Base-by-base conservation (phyloP, 2,797 vertebrate species). In the Melopsittacus undulatus region DNA sequence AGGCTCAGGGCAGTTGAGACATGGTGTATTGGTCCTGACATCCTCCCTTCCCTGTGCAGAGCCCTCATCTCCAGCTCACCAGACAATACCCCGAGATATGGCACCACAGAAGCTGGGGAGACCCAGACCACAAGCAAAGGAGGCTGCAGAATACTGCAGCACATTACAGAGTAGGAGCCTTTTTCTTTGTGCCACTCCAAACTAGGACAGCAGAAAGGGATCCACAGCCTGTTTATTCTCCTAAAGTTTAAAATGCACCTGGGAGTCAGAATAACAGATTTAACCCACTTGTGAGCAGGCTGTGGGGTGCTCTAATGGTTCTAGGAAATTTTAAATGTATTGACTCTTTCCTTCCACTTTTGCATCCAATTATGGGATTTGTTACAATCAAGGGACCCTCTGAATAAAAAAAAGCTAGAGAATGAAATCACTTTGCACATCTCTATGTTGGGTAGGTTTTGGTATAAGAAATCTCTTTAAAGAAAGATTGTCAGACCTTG, bases 401-500 rank as follows among this genome's bases (percentile, higher is more conserved):
- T 75, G 56, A 82, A 66, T 45, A 27, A 62, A 85, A 69, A 88
- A 40, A 73, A 54, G 24, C 22, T 36, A 40, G 30, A 75, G 49
- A 86, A 83, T 11, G 13, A 88, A 74, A 59, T 79, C 8, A 64
- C 78, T 74, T 51, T 92, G n/a, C 45, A 32, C 13, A 3, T 68
- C 22, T 61, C 64, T 75, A 43, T 23, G 20, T 36, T 30, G 82
- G 38, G 13, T 68, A 61, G 29, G 7, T 70, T 32, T 13, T n/a
- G n/a, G 22, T 92, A 36, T 52, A 73, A 78, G 64, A 95, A 83
- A 83, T 75, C 38, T 70, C 30, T 32, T 86, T 82, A 88, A 96
- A 64, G 64, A 46, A 80, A 94, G 78, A 23, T 45, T 18, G 73
- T 49, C 91, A 92, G 90, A 92, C 49, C 77, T 89, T 57, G 13